Percentiles rank a stretch among this genome's conserved stretches.
Conservation (phyloP, 2,797 vertebrate genomes). For the Scarus forsteni region DNA sequence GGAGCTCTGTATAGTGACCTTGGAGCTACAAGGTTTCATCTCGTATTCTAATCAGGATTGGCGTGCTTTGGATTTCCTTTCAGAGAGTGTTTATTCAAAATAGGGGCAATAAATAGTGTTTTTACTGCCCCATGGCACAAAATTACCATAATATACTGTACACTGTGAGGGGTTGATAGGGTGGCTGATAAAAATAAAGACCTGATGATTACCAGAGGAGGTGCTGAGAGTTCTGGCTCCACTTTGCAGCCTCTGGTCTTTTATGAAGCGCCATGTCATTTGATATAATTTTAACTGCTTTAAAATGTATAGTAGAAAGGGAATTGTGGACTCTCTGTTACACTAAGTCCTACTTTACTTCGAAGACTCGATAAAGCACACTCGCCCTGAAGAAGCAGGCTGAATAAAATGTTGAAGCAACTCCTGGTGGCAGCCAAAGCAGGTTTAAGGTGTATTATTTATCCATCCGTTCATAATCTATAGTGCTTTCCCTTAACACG, state of each 20-base stretch:
- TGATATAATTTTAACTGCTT: slow-evolving; percentile 28
- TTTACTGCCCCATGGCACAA: slow-evolving; percentile 59
- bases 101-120: slow-evolving; percentile 53
- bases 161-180: slow-evolving; percentile 55
- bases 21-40: slow-evolving; percentile 58
- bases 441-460: background rate
- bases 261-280: slow-evolving; percentile 31
- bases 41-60: slow-evolving; percentile 55
- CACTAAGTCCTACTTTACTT: background rate
- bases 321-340: slow-evolving; percentile 20
- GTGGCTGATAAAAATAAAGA: slow-evolving; percentile 51
- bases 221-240: slow-evolving; percentile 38
- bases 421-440: background rate
- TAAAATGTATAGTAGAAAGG: slow-evolving; percentile 18
- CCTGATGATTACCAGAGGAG: slow-evolving; percentile 53
- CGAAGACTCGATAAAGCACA: slow-evolving; percentile 7
- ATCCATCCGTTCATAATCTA: background rate
- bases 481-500: too few species aligned
- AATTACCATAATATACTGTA: slow-evolving; percentile 60
- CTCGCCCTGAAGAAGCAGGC: background rate
- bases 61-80: slow-evolving; percentile 26
- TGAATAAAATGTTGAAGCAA: background rate
- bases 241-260: slow-evolving; percentile 34
- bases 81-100: slow-evolving; percentile 63
- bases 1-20: slow-evolving; percentile 63